Evolutionary conservation across 1,140 invertebrate genomes (phyloP), one percentile per base, ranked within the genome.

Genomic region (Saccostrea cuccullata): DNA sequence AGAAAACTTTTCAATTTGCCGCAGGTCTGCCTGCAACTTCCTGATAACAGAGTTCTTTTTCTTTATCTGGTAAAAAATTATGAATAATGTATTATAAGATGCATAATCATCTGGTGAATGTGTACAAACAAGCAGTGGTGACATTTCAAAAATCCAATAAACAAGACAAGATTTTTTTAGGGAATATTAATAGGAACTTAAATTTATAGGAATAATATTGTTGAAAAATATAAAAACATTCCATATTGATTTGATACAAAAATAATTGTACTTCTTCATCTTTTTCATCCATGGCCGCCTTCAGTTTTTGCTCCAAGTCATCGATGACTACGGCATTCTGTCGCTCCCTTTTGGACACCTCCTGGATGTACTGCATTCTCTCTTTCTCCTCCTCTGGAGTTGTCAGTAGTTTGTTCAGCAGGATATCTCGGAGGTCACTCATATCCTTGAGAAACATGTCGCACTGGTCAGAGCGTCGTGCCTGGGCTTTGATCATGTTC

Each of bases 21-120:
- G 93, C 20, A 95, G 90, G 60, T 94, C 94, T n/a, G 92, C 90
- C 82, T 95, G 93, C 6, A 94, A 88, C 30, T 90, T 91, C 84
- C 93, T 90, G 77, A 95, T 95, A 30, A 94, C 90, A 77, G 95
- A 94, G 90, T 95, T 95, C 84, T 95, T 94, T 89, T 94, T 94
- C 60, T 90, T 91, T 67, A 95, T 94, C 94, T 95, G 87, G 17
- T n/a, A 91, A 90, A 55, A 58, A 77, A 77, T 47, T 47, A 47
- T 47, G 47, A 0, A 47, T 9, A 47, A 47, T 47, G 9, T 6
- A 9, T 47, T 47, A 47, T 6, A 47, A 47, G 5, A 47, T 47
- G 47, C 9, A 47, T 47, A 47, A 47, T 47, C 0, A 47, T 8
- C 47, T 6, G 6, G 5, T 47, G 1, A 47, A 47, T 47, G 40